A percentile compares a stretch with the other conserved stretches of the same genome.
Evolutionary conservation across 2,888 invertebrate species (phyloP).

Genomic region (Drosophila atripex): DNA sequence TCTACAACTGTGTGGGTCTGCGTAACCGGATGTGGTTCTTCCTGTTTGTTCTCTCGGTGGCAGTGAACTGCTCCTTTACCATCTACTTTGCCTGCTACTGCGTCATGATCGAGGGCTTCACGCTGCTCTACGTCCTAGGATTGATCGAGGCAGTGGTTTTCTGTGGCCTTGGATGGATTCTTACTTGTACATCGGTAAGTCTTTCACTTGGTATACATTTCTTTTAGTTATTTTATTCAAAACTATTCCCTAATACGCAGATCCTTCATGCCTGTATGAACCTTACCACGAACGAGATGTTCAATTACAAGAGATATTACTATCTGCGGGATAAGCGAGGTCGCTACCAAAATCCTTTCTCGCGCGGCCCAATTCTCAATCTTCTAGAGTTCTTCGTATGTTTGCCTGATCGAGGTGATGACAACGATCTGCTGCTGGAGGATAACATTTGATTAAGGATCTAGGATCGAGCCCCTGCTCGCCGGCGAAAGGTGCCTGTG

Average conservation of each 20-base stretch:
- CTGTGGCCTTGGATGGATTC: slow-evolving; percentile 93
- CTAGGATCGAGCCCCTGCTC: slow-evolving; percentile 77
- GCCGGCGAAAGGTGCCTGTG: slow-evolving; percentile 75
- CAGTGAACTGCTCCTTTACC: slow-evolving; percentile 93
- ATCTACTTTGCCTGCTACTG: slow-evolving; percentile 95
- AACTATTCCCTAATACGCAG: slow-evolving; percentile 83
- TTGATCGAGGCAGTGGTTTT: slow-evolving; percentile 92
- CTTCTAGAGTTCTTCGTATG: slow-evolving; percentile 95
- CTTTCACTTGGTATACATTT: background rate
- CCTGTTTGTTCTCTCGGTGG: slow-evolving; percentile 93
- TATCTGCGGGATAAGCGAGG: slow-evolving; percentile 95
- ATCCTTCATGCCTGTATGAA: slow-evolving; percentile 96
- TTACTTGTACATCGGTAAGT: slow-evolving; percentile 94
- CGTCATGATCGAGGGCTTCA: slow-evolving; percentile 93
- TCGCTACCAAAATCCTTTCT: slow-evolving; percentile 95
- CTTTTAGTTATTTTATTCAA: no score
- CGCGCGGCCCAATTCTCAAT: slow-evolving; percentile 94
- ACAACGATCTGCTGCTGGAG: slow-evolving; percentile 89
- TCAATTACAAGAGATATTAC: slow-evolving; percentile 95
- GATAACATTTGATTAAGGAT: slow-evolving; percentile 85
- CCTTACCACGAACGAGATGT: slow-evolving; percentile 97
- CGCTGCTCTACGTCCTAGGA: slow-evolving; percentile 92
- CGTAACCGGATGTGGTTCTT: slow-evolving; percentile 97
- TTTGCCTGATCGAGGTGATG: slow-evolving; percentile 91
- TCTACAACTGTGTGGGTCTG: slow-evolving; percentile 96